A percentile compares a stretch with the other conserved stretches of the same genome.
Evolutionary conservation across 1,140 invertebrate genomes (phyloP).

Genomic region (Temnothorax longispinosus): DNA sequence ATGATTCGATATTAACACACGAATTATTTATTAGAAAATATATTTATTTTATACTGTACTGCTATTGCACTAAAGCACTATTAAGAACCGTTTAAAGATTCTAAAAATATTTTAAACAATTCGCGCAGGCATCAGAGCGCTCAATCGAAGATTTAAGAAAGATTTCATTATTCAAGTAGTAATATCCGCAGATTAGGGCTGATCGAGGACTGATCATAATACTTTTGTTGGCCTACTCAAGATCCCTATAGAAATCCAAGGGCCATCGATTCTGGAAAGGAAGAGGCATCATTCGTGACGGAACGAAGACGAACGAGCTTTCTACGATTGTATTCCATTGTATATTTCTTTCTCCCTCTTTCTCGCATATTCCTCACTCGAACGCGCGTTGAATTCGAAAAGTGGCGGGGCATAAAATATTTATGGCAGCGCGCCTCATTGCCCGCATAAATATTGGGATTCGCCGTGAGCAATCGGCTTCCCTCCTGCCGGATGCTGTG

Average conservation of each 20-base stretch:
- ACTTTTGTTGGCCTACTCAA: constrained; percentile 27
- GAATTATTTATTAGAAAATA: background rate
- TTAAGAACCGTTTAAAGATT: background rate
- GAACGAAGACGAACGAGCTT: constrained; percentile 47
- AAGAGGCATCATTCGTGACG: background rate
- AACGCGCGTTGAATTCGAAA: constrained; percentile 69
- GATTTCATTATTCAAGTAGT: background rate
- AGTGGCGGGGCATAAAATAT: constrained; percentile 74
- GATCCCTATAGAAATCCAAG: constrained; percentile 30
- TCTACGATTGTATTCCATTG: constrained; percentile 48
- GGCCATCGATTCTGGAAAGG: constrained; percentile 13
- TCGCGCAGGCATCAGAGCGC: background rate
- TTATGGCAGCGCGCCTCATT: constrained; percentile 73
- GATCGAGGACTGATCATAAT: background rate
- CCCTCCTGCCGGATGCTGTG: constrained; percentile 40
- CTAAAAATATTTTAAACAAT: background rate
- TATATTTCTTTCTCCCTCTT: constrained; percentile 25
- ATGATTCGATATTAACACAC: background rate
- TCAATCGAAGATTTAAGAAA: background rate
- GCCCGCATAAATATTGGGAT: constrained; percentile 75
- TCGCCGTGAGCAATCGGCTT: constrained; percentile 59
- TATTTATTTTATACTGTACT: background rate
- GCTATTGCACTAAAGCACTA: background rate
- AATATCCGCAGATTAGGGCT: constrained; percentile 12
- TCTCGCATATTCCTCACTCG: constrained; percentile 39